Percentiles rank a stretch among this genome's conserved stretches.
phyloP scores from a whole-genome alignment of 53 echinoderm and acorn worm species.

The Zoroaster sp. region DNA sequence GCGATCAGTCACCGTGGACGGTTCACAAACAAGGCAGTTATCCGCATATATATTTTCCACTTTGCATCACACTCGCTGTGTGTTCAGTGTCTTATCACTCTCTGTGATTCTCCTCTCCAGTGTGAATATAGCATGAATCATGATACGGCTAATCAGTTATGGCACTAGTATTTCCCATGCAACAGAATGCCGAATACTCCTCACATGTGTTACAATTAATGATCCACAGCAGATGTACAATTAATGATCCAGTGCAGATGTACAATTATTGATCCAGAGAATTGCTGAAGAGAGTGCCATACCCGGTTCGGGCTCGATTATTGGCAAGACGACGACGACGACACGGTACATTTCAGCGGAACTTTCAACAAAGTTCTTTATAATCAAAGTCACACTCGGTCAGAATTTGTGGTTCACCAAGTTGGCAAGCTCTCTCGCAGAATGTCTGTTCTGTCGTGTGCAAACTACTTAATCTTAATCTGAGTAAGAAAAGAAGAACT shows the following conservation, averaged over 20 bases:
- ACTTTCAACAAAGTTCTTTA: neutral
- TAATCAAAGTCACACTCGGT: too few species aligned
- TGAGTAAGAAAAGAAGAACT: neutral
- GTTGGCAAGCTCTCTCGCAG: neutral
- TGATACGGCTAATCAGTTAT: neutral
- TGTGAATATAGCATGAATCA: neutral
- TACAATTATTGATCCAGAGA: neutral
- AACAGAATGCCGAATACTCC: neutral
- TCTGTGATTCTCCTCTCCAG: neutral
- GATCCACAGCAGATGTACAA: neutral
- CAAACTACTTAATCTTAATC: neutral
- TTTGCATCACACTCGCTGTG: neutral
- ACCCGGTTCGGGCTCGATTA: neutral
- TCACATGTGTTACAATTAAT: neutral
- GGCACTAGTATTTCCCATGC: neutral
- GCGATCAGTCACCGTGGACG: neutral
- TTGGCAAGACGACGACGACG: neutral
- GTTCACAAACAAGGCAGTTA: neutral
- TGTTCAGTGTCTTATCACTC: neutral
- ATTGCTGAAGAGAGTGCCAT: neutral
- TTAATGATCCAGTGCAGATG: neutral
- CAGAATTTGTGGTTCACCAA: neutral
- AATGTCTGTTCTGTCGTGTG: neutral
- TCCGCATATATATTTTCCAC: neutral
- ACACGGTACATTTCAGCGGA: neutral